Base-by-base conservation (phyloP, 2,888 invertebrate species). In the Agriotes lineatus region DNA sequence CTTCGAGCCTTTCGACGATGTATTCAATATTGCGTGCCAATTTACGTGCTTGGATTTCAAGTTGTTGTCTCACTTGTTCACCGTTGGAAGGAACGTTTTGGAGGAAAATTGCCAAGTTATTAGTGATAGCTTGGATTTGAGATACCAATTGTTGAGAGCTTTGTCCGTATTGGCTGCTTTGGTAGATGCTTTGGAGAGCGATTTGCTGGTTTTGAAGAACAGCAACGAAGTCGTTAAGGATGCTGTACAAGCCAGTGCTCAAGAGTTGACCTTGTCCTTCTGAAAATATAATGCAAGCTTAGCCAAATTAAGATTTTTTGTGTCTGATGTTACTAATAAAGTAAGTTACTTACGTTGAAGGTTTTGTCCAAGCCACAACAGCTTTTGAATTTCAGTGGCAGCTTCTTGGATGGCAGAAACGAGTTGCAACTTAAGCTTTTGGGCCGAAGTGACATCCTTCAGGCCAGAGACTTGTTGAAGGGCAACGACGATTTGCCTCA, bases 71-170 rank as follows among this genome's bases (percentile, higher is more conserved):
- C 6, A 44, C 20, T 52, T 52, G 33, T 12, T 45, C 57, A 12
- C 60, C 60, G 18, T 56, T 50, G 0, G 57, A 22, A 4, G 48
- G 39, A n/a, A 62, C 56, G 57, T 62, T 62, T 35, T 48, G 61
- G 7, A 67, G 39, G 57, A 45, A 67, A 10, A 57, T 14, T 5
- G 45, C 37, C 30, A 67, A 35, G 50, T 61, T 62, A 42, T 67
- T 61, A 33, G 62, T 67, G 19, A 67, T 57, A 7, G 61, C 30
- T 48, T 61, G 61, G 7, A 67, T 67, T 58, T 67, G 67, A 9
- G 25, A 18, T 0, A 35, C 57, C 50, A 67, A 35, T 35, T 67
- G 57, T 33, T 35, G 39, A n/a, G 37, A 10, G 12, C 33, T 14
- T 33, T 57, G 50, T n/a, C 59, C 56, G 35, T 56, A 30, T 14